Conservation (phyloP, 2,888 invertebrate genomes). For the Dasypogon diadema region DNA sequence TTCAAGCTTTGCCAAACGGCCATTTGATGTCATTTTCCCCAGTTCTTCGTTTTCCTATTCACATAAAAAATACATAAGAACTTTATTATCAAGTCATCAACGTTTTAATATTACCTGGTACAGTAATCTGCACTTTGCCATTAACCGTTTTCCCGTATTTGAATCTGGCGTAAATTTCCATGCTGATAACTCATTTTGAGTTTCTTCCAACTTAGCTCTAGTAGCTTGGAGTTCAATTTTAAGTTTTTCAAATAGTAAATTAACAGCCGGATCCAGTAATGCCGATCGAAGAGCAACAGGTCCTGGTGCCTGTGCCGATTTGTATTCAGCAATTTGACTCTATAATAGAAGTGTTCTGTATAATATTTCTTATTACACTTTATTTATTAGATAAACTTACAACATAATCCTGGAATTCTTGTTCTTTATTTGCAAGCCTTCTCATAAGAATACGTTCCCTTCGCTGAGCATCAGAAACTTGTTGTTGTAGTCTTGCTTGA, state of each 20-base stretch:
- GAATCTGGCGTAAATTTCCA: constrained; percentile 99
- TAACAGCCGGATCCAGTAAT: constrained; percentile 94
- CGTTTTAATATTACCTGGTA: constrained; percentile 73
- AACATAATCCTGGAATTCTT: constrained; percentile 96
- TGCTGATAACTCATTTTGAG: constrained; percentile 96
- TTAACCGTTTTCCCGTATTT: constrained; percentile 96
- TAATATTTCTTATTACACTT: constrained; percentile 16
- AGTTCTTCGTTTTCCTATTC: constrained; percentile 91
- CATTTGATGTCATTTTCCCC: constrained; percentile 95
- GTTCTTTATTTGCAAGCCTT: constrained; percentile 93
- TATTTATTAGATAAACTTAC: constrained; percentile 72
- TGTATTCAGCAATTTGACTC: constrained; percentile 95
- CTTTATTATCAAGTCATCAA: too few relatives aligned
- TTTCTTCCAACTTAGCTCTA: constrained; percentile 93
- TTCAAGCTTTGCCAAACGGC: constrained; percentile 93
- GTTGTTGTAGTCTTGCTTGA: constrained; percentile 83
- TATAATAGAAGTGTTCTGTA: constrained; percentile 64
- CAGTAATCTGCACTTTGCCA: constrained; percentile 95
- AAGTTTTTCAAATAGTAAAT: constrained; percentile 90
- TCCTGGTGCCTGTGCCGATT: constrained; percentile 87
- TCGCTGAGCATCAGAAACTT: constrained; percentile 87
- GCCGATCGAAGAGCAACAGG: constrained; percentile 82
- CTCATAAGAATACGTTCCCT: constrained; percentile 93
- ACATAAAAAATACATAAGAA: constrained; percentile 15
- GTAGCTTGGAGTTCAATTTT: constrained; percentile 90